Evolutionary conservation across 2,797 vertebrate genomes (phyloP), one percentile per base, ranked within the genome.

Genomic region (Crocodylus rhombifer): DNA sequence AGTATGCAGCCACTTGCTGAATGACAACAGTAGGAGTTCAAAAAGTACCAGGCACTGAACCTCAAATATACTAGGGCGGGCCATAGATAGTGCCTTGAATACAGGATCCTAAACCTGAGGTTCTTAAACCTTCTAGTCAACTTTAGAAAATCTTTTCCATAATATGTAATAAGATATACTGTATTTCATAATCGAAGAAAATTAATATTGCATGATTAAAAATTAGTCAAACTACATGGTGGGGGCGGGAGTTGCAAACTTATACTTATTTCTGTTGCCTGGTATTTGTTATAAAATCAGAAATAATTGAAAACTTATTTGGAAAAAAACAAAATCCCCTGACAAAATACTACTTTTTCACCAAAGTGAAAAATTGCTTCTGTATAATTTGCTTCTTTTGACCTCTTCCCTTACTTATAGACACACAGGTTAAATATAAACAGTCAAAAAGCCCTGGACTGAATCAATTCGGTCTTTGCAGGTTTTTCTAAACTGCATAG

Each of bases 241-340:
- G 1, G 0, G 30, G 82, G 12, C 25, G 2, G 30, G 12, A 79
- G 3, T 69, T 87, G 2, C 1, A 36, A 2, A n/a, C 4, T 2
- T 1, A 4, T 33, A 85, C 75, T 64, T 81, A 20, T 25, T 87
- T 90, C 80, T 86, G 1, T 1, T 7, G 8, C 83, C 56, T 65
- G 83, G 0, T 55, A 3, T 60, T 57, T 81, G 17, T 4, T 73
- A 25, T 60, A 25, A 21, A 25, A 36, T 18, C 58, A 60, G 21
- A 17, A 23, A 10, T 62, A 11, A 4, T 14, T 73, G 23, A 42
- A 12, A 28, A 26, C 23, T 78, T 78, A 69, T 36, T 62, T 17
- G 21, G 21, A 69, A 21, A 33, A 21, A 67, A 67, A n/a, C 28
- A 17, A 14, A 14, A 67, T 67, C 64, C 64, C 28, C 28, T n/a